phyloP scores from a whole-genome alignment of 2,797 vertebrate genomes.

The Gallinago nigripennis region DNA sequence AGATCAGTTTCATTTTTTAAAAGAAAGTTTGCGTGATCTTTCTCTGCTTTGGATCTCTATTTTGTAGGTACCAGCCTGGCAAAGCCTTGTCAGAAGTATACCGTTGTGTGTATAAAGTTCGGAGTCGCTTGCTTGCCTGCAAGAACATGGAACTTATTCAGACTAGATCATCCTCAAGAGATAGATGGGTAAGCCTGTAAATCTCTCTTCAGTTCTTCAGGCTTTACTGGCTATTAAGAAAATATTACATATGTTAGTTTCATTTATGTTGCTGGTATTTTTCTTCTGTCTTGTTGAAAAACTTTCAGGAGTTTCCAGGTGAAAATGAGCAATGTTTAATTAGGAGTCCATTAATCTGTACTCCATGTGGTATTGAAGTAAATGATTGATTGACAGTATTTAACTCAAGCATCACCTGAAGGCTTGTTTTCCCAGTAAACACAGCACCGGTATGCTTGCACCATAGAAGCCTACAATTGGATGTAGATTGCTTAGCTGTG shows the following conservation, averaged over 20 bases:
- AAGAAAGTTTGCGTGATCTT: neutral
- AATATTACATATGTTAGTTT: neutral
- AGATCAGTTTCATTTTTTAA: neutral
- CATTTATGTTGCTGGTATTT: neutral
- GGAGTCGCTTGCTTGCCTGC: slow-evolving; percentile 93
- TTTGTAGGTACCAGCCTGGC: slow-evolving; percentile 91
- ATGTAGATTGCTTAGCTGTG: neutral
- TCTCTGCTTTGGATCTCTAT: neutral
- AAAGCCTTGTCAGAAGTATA: slow-evolving; percentile 93
- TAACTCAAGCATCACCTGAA: neutral
- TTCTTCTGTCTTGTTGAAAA: neutral
- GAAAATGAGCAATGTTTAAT: neutral
- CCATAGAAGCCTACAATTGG: neutral
- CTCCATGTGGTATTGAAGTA: neutral
- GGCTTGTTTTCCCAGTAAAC: neutral
- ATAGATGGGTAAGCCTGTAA: slow-evolving; percentile 88
- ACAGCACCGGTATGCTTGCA: neutral
- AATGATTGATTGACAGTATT: neutral
- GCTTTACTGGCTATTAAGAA: neutral
- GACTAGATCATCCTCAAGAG: slow-evolving; percentile 89
- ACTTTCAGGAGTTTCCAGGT: neutral
- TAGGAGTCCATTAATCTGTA: neutral
- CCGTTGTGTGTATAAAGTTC: slow-evolving; percentile 93
- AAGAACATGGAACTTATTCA: slow-evolving; percentile 97
- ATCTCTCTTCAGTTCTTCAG: neutral